Evolutionary conservation across 2,797 vertebrate species (phyloP).

Genomic region (Crenichthys baileyi): DNA sequence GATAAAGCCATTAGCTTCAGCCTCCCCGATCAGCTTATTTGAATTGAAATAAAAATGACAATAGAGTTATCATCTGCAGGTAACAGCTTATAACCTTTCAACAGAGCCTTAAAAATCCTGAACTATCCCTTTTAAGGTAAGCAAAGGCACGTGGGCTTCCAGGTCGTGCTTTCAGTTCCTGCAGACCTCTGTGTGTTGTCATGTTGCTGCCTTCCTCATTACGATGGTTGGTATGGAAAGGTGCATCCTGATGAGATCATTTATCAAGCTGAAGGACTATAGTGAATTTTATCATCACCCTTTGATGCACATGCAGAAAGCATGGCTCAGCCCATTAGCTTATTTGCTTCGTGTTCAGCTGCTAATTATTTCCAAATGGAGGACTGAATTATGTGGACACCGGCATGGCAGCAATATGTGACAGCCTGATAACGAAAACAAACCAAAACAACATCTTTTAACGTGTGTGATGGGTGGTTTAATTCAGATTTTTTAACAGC

Average conservation of each 20-base stretch:
- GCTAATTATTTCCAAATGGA: constrained; percentile 14
- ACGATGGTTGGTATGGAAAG: constrained; percentile 40
- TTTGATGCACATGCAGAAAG: constrained; percentile 19
- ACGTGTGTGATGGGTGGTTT: neutral
- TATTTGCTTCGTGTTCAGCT: constrained; percentile 4
- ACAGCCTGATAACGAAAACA: neutral
- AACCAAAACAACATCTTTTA: neutral
- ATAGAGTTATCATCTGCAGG: neutral
- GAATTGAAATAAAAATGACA: neutral
- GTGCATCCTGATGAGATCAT: constrained; percentile 35
- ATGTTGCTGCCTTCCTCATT: constrained; percentile 26
- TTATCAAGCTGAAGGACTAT: constrained; percentile 30
- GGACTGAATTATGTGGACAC: constrained; percentile 4
- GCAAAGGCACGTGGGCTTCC: constrained; percentile 29
- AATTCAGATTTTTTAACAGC: neutral
- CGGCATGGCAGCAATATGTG: neutral
- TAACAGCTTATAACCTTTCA: neutral
- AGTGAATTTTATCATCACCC: constrained; percentile 14
- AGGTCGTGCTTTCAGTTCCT: constrained; percentile 33
- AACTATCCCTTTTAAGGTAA: neutral
- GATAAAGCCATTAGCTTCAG: neutral
- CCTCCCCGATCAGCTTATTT: neutral
- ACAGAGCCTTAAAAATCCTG: neutral
- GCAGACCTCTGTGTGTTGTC: constrained; percentile 21
- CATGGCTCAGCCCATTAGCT: constrained; percentile 15